These are phyloP conservation scores for Bubo blakistoni DNA, from an alignment of 2,113 vertebrate species.

Conservation along the genomic window DNA sequence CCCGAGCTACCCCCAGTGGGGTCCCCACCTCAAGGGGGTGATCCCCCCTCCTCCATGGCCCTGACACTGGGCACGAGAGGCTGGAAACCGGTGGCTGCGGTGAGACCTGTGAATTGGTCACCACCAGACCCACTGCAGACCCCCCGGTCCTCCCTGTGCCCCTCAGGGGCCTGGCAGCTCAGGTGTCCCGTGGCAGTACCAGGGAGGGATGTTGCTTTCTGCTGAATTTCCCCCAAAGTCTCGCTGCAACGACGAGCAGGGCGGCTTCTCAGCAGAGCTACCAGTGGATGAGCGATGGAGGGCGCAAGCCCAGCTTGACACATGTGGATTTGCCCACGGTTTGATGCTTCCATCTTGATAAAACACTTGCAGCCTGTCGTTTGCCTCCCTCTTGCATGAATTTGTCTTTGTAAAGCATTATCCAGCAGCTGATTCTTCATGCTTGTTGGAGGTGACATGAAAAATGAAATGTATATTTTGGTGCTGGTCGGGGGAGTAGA, in stretches of 20 bases:
- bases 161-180: background rate
- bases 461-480: fast-evolving
- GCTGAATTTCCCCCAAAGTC: too few species aligned
- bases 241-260: background rate
- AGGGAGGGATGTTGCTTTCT: fast-evolving
- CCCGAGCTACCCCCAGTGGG: fast-evolving
- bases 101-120: too few species aligned
- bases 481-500: background rate
- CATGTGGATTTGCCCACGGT: fast-evolving
- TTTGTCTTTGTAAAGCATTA: background rate
- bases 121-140: fast-evolving
- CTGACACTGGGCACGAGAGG: fast-evolving
- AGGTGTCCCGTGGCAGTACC: fast-evolving
- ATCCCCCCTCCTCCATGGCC: too few species aligned
- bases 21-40: background rate
- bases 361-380: too few species aligned
- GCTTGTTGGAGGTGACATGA: background rate
- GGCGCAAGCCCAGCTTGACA: fast-evolving
- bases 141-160: background rate
- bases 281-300: fast-evolving
- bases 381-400: fast-evolving
- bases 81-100: fast-evolving
- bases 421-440: background rate
- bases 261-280: too few species aligned
- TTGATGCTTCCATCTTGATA: fast-evolving